Base-by-base conservation (phyloP, 2,888 invertebrate genomes). In the Melieria picta region DNA sequence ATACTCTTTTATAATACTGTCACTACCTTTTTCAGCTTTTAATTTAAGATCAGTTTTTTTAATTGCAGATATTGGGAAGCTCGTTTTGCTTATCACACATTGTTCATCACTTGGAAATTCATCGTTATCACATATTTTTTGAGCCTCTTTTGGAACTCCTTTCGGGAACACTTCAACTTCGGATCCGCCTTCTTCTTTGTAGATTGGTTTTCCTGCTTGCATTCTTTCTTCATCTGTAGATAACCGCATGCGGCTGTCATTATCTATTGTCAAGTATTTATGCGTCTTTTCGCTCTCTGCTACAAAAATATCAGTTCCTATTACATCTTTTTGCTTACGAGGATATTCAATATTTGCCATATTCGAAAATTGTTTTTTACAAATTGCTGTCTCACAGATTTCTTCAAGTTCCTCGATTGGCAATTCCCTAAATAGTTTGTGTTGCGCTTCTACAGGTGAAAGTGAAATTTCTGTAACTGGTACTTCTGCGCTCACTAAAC, bases 351-450 rank as follows among this genome's bases (percentile, higher is more conserved):
- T 60, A 52, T 48, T 47, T 16, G 65, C 55, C 16, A 30, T 9
- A 9, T 65, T 68, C 42, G 16, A 45, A 45, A 74, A 42, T 9
- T 65, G 6, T 66, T 69, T 65, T 4, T 71, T 80, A 48, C 79
- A 77, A 76, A 82, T 82, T 74, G 72, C 78, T 61, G 77, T 78
- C 78, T 86, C 86, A 64, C 80, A 84, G 13, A 79, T 75, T 52
- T 78, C 80, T 75, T 85, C 86, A 4, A 80, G 48, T 46, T 69
- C 46, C 46, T 69, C 50, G 5, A 47, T 47, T 46, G 16, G 13
- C 7, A 69, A 67, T 63, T 65, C 55, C 7, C 65, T 63, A 67
- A 77, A 75, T 30, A 69, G 56, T 62, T 57, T 71, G 72, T 56
- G 63, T n/a, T 63, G 60, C 30, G 75, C 66, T 45, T 70, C 72